These are phyloP conservation scores for Struthidea cinerea DNA, from an alignment of 2,113 vertebrate genomes.

Conservation along the genomic window DNA sequence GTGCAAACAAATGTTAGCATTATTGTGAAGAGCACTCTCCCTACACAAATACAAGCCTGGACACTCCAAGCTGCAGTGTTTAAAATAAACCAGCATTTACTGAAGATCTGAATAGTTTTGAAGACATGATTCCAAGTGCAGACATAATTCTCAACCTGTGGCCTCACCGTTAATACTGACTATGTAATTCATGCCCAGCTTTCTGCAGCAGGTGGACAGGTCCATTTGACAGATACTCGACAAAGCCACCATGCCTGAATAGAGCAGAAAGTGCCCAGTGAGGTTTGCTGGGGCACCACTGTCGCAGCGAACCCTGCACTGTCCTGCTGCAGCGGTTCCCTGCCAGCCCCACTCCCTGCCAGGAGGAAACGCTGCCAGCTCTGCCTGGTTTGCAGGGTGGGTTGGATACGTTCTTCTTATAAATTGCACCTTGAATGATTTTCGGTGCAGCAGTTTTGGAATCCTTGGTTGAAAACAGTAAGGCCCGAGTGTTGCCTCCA, in stretches of 20 bases:
- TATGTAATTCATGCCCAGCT: background rate
- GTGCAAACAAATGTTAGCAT: background rate
- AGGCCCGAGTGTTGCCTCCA: fast-evolving
- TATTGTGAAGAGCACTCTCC: background rate
- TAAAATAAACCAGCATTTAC: background rate
- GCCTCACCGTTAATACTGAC: fast-evolving
- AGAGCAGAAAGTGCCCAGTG: background rate
- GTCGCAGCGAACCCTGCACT: fast-evolving
- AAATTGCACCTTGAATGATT: background rate
- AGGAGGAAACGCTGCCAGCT: background rate
- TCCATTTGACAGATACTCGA: background rate
- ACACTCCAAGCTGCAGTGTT: background rate
- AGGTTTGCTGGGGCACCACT: fast-evolving
- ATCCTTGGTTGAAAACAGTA: background rate
- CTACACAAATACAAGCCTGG: background rate
- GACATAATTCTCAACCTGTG: background rate
- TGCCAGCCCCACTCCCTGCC: background rate
- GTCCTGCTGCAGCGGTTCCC: fast-evolving
- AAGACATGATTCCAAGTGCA: background rate
- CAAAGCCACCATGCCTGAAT: fast-evolving
- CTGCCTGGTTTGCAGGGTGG: background rate
- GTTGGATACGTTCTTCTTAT: fast-evolving
- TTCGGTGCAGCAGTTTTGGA: background rate
- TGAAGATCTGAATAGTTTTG: background rate
- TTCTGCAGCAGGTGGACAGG: background rate